A percentile compares a stretch with the other conserved stretches of the same genome.
phyloP scores from a whole-genome alignment of 2,797 vertebrate species.

The Phylloscopus collybita region DNA sequence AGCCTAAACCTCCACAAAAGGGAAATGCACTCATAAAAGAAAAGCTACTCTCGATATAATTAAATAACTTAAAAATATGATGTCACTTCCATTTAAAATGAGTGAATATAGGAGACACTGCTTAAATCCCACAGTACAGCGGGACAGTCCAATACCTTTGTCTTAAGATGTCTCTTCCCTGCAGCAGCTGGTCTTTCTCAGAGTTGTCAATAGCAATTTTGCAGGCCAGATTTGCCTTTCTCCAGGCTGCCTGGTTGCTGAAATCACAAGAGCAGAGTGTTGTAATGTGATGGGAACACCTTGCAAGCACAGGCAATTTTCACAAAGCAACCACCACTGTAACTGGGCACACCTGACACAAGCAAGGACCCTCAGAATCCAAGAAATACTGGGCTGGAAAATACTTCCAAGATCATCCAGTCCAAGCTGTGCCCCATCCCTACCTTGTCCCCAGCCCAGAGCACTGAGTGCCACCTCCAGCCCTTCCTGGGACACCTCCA shows the following conservation, averaged over 20 bases:
- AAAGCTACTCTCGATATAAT: neutral
- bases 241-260: constrained; percentile 96
- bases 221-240: constrained; percentile 94
- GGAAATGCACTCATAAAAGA: neutral
- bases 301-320: neutral
- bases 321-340: neutral
- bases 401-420: accelerated
- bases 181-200: constrained; percentile 91
- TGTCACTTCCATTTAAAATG: neutral
- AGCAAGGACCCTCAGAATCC: neutral
- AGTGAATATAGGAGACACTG: neutral
- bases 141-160: constrained; percentile 81
- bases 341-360: accelerated
- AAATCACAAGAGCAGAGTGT: constrained; percentile 44
- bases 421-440: accelerated
- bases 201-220: constrained; percentile 93
- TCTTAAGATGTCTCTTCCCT: constrained; percentile 81
- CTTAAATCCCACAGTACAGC: neutral
- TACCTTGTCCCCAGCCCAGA: neutral
- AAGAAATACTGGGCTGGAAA: neutral
- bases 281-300: neutral
- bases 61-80: neutral
- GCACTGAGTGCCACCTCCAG: accelerated
- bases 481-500: neutral
- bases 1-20: neutral